Conservation (phyloP, 2,888 invertebrate species). For the Lasiommata megera region DNA sequence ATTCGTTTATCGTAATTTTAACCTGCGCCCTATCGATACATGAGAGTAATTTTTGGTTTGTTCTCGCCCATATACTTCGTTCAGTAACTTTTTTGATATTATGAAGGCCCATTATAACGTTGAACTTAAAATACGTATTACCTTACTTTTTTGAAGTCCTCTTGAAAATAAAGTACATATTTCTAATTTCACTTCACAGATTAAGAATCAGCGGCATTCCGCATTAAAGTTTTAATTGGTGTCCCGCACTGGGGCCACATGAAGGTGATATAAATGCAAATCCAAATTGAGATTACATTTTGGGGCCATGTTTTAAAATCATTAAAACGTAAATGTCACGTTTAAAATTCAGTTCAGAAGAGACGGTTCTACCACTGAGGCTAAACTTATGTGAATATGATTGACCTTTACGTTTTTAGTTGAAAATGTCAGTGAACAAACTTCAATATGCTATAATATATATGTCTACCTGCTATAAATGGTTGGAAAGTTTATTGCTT, state of each 20-base stretch:
- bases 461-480: too few relatives aligned
- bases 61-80: too few relatives aligned
- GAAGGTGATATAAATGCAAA: slow-evolving; percentile 10
- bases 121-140: too few relatives aligned
- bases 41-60: too few relatives aligned
- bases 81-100: too few relatives aligned
- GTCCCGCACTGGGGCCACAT: not conserved
- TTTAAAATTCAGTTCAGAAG: slow-evolving; percentile 4
- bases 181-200: not conserved
- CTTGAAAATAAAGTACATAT: too few relatives aligned
- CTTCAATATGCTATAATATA: too few relatives aligned
- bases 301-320: slow-evolving; percentile 8
- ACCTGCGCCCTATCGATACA: too few relatives aligned
- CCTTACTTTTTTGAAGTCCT: too few relatives aligned
- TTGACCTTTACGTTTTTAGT: not conserved
- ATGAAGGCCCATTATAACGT: too few relatives aligned
- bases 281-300: slow-evolving; percentile 1
- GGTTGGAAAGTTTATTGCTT: too few relatives aligned
- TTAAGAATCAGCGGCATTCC: not conserved
- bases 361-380: not conserved
- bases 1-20: too few relatives aligned
- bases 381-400: not conserved
- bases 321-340: slow-evolving; percentile 10
- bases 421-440: not conserved
- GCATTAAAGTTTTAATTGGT: slow-evolving; percentile 9